These are phyloP conservation scores for Diachasma alloeum DNA, from an alignment of 1,140 invertebrate genomes.

Conservation along the genomic window DNA sequence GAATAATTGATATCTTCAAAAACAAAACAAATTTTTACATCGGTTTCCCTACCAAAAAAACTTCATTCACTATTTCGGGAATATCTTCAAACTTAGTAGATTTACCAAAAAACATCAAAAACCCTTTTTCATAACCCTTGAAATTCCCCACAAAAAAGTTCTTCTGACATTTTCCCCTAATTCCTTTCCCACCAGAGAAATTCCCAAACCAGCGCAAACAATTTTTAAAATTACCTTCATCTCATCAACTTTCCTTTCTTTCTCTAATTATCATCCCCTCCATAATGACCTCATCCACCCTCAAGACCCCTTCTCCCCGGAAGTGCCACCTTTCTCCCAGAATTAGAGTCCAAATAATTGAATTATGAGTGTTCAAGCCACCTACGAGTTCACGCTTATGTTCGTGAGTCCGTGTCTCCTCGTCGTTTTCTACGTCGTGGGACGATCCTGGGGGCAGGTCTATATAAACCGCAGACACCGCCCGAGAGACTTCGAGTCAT, in stretches of 20 bases:
- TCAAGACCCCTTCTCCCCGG: too few species aligned
- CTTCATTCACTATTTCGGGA: too few species aligned
- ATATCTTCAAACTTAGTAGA: too few species aligned
- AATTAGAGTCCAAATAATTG: neutral
- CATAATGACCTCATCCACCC: neutral
- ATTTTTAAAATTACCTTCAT: too few species aligned
- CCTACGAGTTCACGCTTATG: neutral
- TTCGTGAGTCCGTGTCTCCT: neutral
- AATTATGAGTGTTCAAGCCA: neutral
- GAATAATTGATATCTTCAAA: too few species aligned
- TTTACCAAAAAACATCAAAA: neutral
- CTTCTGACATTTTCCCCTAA: neutral
- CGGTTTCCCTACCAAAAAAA: too few species aligned
- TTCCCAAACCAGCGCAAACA: neutral
- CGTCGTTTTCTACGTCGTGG: slow-evolving; percentile 43
- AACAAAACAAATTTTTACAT: too few species aligned
- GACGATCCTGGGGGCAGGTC: slow-evolving; percentile 48
- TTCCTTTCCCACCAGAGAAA: neutral
- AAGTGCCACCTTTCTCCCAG: neutral
- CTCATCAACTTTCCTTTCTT: neutral
- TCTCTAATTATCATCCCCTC: neutral
- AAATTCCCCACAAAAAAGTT: neutral
- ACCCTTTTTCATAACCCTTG: neutral
- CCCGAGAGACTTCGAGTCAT: slow-evolving; percentile 41
- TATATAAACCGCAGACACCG: slow-evolving; percentile 60